Conservation (phyloP, 64 coral and sea anemone genomes). For the Porites lutea region DNA sequence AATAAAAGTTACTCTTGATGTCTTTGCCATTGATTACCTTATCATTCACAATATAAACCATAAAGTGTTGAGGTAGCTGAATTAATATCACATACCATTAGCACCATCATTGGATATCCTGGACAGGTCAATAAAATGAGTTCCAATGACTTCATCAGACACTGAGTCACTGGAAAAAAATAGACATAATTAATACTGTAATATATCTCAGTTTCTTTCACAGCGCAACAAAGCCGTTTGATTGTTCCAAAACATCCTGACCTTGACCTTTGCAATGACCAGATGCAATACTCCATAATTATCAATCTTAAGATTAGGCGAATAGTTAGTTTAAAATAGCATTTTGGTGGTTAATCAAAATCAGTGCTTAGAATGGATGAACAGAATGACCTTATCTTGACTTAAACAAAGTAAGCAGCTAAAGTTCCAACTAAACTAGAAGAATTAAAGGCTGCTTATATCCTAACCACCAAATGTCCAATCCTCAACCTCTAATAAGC, state of each 20-base stretch:
- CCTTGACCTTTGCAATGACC: too few species aligned
- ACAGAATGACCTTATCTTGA: too few species aligned
- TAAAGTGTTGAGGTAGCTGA: not conserved
- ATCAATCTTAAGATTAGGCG: too few species aligned
- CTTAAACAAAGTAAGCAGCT: too few species aligned
- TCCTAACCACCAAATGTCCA: too few species aligned
- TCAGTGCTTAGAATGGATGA: too few species aligned
- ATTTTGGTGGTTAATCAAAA: too few species aligned
- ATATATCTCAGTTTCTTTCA: not conserved
- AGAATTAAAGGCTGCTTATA: too few species aligned
- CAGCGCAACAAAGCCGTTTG: not conserved
- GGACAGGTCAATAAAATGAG: conserved; percentile 98
- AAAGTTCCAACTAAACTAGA: too few species aligned
- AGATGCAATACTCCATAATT: too few species aligned
- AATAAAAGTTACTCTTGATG: not conserved
- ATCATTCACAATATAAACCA: not conserved
- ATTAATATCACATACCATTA: conserved; percentile 80
- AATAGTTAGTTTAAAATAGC: too few species aligned
- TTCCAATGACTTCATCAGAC: conserved; percentile 99
- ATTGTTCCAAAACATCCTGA: not conserved
- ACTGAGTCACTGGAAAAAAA: conserved; percentile 90
- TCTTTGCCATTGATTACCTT: not conserved
- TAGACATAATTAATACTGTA: not conserved
- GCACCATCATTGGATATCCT: conserved; percentile 99
- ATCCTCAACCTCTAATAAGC: too few species aligned